phyloP scores from a whole-genome alignment of 64 coral and sea anemone species.

The Pocillopora damicornis region DNA sequence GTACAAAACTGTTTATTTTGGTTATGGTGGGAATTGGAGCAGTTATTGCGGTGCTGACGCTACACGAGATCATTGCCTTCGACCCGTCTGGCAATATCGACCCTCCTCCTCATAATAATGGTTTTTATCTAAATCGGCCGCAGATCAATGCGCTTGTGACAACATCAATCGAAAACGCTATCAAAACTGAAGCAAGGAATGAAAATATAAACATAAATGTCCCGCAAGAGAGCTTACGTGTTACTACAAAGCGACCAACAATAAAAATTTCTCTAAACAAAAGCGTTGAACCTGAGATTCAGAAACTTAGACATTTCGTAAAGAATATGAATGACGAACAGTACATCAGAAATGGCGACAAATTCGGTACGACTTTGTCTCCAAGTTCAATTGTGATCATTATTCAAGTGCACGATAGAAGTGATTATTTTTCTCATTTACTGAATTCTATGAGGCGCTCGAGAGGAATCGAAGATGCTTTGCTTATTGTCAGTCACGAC shows the following conservation, averaged over 20 bases:
- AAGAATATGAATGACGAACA: slow-evolving; percentile 6
- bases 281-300: not conserved
- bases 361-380: slow-evolving; percentile 40
- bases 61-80: slow-evolving; percentile 11
- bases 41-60: slow-evolving; percentile 27
- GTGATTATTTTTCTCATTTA: slow-evolving; percentile 85
- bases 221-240: not conserved
- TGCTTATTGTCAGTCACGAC: slow-evolving; percentile 89
- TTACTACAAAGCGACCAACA: not conserved
- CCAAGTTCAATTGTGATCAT: slow-evolving; percentile 77
- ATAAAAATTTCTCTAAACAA: not conserved
- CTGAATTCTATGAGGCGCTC: slow-evolving; percentile 66
- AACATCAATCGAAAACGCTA: not conserved
- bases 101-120: not conserved
- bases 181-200: not conserved
- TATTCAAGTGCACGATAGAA: slow-evolving; percentile 85
- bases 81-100: not conserved
- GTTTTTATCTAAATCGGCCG: not conserved
- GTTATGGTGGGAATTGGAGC: not conserved
- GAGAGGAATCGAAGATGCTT: slow-evolving; percentile 61
- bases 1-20: slow-evolving; percentile 41
- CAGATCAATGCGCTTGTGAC: not conserved
- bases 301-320: slow-evolving; percentile 34
- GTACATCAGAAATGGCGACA: slow-evolving; percentile 39
- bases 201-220: slow-evolving; percentile 22